phyloP scores from a whole-genome alignment of 2,888 invertebrate species.

The Acronicta aceris region DNA sequence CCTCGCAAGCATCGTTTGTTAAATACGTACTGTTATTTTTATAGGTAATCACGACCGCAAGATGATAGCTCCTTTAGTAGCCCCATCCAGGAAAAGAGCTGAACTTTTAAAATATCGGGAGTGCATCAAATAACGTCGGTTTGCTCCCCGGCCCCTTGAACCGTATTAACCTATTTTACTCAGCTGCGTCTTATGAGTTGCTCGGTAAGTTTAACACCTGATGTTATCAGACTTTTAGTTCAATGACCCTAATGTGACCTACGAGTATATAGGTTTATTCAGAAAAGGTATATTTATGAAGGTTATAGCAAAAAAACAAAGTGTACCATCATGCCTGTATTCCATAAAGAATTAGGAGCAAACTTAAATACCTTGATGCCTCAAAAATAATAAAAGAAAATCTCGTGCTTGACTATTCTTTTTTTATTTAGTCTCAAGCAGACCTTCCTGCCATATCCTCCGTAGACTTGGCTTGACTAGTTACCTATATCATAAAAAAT shows the following conservation, averaged over 20 bases:
- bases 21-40: conserved; percentile 11
- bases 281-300: no score
- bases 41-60: conserved; percentile 13
- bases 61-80: conserved; percentile 6
- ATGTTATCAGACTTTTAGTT: conserved; percentile 17
- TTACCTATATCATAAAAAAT: no score
- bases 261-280: no score
- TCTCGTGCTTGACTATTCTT: no score
- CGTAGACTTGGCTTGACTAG: no score
- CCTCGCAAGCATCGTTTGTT: neutral
- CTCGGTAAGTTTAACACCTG: conserved; percentile 18
- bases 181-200: conserved; percentile 22
- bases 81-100: conserved; percentile 7
- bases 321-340: no score
- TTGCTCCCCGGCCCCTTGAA: conserved; percentile 12
- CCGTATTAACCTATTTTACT: conserved; percentile 41
- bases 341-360: no score
- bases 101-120: conserved; percentile 38
- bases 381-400: no score
- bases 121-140: conserved; percentile 41
- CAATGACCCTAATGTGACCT: neutral
- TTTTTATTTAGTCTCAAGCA: no score
- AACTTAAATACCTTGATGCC: no score
- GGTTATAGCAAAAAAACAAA: no score
- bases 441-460: no score